Evolutionary conservation across 2,113 vertebrate genomes (phyloP).

Genomic region (Aphyosemion australe): DNA sequence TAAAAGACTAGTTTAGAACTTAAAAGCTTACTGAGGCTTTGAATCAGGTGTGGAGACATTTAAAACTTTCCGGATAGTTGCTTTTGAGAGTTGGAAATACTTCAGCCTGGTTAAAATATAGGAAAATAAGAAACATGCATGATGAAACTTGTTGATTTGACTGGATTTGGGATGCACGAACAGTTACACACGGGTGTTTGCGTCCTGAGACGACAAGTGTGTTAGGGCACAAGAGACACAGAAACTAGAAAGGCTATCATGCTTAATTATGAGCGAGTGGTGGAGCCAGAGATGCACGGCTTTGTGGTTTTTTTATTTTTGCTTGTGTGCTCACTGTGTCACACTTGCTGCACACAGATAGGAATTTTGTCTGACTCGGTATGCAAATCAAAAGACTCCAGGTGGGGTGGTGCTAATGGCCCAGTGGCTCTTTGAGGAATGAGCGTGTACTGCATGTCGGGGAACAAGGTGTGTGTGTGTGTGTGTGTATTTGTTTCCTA

Average conservation of each 20-base stretch:
- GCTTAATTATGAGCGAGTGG: constrained; percentile 63
- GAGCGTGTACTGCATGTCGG: constrained; percentile 26
- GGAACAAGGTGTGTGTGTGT: constrained; percentile 22
- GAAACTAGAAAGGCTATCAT: constrained; percentile 65
- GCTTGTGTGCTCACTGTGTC: constrained; percentile 39
- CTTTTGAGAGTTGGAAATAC: too few species aligned
- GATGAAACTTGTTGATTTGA: too few species aligned
- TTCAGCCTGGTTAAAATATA: too few species aligned
- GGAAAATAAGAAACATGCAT: too few species aligned
- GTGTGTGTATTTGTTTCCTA: constrained; percentile 60
- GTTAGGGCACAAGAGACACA: constrained; percentile 9
- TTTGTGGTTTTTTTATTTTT: constrained; percentile 23
- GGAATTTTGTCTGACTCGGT: constrained; percentile 69
- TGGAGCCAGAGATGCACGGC: constrained; percentile 38
- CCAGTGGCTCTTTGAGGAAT: constrained; percentile 57
- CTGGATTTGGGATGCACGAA: neutral
- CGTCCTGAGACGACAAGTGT: constrained; percentile 36
- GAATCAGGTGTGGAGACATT: too few species aligned
- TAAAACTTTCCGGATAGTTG: too few species aligned
- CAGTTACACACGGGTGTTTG: constrained; percentile 29
- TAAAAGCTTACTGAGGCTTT: too few species aligned
- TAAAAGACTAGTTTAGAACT: too few species aligned
- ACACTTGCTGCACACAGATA: constrained; percentile 69
- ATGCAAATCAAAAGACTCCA: constrained; percentile 75
- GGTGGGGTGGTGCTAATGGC: constrained; percentile 67